Percentiles rank a stretch among this genome's conserved stretches.
Conservation (phyloP, 1,140 invertebrate genomes). For the Neodiprion virginianus region DNA sequence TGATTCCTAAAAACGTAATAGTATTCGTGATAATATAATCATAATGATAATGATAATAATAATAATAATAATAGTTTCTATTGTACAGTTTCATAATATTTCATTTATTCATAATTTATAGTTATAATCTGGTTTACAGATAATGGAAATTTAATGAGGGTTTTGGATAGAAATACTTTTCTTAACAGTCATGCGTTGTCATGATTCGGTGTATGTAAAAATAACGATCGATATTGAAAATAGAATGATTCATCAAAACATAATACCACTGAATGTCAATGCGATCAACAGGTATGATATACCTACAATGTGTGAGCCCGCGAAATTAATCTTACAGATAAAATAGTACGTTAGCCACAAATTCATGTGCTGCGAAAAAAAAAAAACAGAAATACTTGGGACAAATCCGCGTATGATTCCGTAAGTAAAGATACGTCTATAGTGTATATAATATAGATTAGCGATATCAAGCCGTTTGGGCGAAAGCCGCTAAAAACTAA, state of each 20-base stretch:
- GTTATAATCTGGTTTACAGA: background rate
- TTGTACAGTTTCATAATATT: slow-evolving; percentile 44
- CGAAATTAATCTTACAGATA: background rate
- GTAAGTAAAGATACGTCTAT: too few species aligned
- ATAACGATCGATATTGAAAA: background rate
- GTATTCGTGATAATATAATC: slow-evolving; percentile 41
- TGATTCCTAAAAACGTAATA: slow-evolving; percentile 54
- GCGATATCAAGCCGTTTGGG: background rate
- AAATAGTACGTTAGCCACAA: background rate
- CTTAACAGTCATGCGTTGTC: background rate
- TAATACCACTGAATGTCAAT: too few species aligned
- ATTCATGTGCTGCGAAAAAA: too few species aligned
- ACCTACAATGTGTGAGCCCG: too few species aligned
- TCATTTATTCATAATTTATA: slow-evolving; percentile 3
- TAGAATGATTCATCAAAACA: too few species aligned
- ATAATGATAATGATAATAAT: slow-evolving; percentile 46
- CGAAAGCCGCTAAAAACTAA: background rate
- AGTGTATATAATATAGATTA: background rate
- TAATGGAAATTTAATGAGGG: background rate
- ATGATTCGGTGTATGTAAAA: background rate
- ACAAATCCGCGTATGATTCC: too few species aligned
- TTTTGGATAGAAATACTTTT: background rate
- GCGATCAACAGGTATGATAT: too few species aligned
- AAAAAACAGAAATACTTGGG: too few species aligned
- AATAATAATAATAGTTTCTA: slow-evolving; percentile 46